Evolutionary conservation across 2,797 vertebrate species (phyloP).

Genomic region (Eutrigla gurnardus): DNA sequence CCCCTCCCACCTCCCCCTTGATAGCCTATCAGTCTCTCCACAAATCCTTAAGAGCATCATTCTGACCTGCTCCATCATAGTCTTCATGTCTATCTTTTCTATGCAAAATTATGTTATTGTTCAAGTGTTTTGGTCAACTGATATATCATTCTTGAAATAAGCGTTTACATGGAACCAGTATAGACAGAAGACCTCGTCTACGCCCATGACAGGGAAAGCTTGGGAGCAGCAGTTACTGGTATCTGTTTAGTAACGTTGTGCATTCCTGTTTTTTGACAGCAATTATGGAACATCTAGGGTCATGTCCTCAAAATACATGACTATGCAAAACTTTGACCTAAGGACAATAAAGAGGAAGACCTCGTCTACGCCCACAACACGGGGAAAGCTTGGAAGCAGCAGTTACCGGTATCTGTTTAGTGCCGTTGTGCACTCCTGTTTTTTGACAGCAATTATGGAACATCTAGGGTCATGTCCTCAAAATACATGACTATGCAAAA

Average conservation of each 20-base stretch:
- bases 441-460: too few species aligned
- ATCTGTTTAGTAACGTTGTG: background rate
- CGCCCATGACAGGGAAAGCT: background rate
- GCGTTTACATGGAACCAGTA: background rate
- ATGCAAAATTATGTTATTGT: background rate
- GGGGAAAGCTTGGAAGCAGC: background rate
- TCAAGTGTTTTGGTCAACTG: background rate
- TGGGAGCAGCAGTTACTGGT: background rate
- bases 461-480: background rate
- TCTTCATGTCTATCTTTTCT: background rate
- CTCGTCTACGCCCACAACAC: background rate
- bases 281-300: background rate
- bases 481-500: background rate
- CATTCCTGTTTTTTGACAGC: too few species aligned
- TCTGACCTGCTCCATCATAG: background rate
- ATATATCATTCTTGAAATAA: background rate
- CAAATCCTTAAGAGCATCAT: background rate
- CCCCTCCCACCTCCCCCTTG: slow-evolving; percentile 54
- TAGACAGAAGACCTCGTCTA: background rate
- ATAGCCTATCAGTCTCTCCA: slow-evolving; percentile 62
- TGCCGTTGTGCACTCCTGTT: too few species aligned
- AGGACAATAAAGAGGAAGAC: background rate
- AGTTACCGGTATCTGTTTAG: background rate
- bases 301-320: background rate
- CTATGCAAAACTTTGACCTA: background rate